A percentile compares a stretch with the other conserved stretches of the same genome.
Evolutionary conservation across 2,888 invertebrate species (phyloP).

Genomic region (Hirudinaria manillensis): DNA sequence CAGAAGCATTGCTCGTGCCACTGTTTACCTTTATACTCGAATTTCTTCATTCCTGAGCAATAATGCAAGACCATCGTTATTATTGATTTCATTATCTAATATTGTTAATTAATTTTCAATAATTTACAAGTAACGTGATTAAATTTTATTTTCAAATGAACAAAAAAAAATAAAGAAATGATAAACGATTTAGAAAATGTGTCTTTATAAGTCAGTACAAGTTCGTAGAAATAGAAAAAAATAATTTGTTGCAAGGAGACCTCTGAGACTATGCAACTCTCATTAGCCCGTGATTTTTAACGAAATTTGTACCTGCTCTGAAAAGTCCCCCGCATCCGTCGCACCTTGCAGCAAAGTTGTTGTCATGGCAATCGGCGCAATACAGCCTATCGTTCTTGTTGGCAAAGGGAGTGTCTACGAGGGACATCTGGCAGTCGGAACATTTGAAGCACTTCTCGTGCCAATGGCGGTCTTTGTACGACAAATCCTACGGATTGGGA

Average conservation of each 20-base stretch:
- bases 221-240: neutral
- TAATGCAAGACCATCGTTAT: neutral
- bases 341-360: slow-evolving; percentile 96
- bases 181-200: too few species aligned
- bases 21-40: slow-evolving; percentile 99
- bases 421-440: slow-evolving; percentile 90
- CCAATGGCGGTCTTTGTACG: slow-evolving; percentile 99
- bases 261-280: too few species aligned
- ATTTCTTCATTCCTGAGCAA: slow-evolving; percentile 91
- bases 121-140: too few species aligned
- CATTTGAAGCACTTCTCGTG: slow-evolving; percentile 99
- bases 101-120: too few species aligned
- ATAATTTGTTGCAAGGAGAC: neutral
- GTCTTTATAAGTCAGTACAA: too few species aligned
- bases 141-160: too few species aligned
- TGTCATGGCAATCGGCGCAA: slow-evolving; percentile 98
- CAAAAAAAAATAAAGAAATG: too few species aligned
- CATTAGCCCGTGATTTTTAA: too few species aligned
- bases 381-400: slow-evolving; percentile 98
- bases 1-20: slow-evolving; percentile 99
- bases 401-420: slow-evolving; percentile 99
- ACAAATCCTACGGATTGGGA: slow-evolving; percentile 77
- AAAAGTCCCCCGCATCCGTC: slow-evolving; percentile 98
- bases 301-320: slow-evolving; percentile 74
- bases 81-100: too few species aligned